Percentiles rank a stretch among this genome's conserved stretches.
These are phyloP conservation scores for Potamilus streckersoni DNA, from an alignment of 1,140 invertebrate species.

Conservation along the genomic window DNA sequence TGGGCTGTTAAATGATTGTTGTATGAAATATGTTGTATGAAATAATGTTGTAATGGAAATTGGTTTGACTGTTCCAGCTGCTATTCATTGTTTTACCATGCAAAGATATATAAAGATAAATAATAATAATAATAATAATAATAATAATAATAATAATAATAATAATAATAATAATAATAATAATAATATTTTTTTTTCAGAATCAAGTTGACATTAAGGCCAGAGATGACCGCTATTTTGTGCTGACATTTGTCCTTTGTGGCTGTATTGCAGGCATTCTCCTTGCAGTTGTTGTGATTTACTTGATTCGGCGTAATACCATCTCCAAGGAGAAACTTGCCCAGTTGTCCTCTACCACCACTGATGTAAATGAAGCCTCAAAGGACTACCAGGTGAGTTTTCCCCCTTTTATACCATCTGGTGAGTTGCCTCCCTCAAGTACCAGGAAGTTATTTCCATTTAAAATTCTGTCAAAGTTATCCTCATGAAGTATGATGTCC, in stretches of 20 bases:
- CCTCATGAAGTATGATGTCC: not conserved
- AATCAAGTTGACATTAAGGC: conserved; percentile 50
- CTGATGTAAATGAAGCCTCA: conserved; percentile 88
- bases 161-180: too few species aligned
- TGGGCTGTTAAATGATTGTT: too few species aligned
- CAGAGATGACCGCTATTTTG: conserved; percentile 63
- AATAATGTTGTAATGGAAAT: too few species aligned
- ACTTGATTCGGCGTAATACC: conserved; percentile 81
- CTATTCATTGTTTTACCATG: too few species aligned
- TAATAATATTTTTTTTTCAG: conserved; percentile 32
- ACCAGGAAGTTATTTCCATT: not conserved
- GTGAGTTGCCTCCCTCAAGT: not conserved
- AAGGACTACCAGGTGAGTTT: conserved; percentile 88
- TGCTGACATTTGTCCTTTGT: conserved; percentile 76
- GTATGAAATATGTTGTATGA: too few species aligned
- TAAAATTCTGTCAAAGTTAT: not conserved
- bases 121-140: too few species aligned
- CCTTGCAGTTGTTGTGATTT: conserved; percentile 77
- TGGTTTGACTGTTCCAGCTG: too few species aligned
- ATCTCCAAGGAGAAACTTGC: conserved; percentile 78
- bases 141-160: too few species aligned
- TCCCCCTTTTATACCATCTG: not conserved
- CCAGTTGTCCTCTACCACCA: conserved; percentile 60
- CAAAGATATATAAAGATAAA: too few species aligned
- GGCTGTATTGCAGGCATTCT: conserved; percentile 77